phyloP scores from a whole-genome alignment of 1,140 invertebrate genomes.

The Drosophila repletoides region DNA sequence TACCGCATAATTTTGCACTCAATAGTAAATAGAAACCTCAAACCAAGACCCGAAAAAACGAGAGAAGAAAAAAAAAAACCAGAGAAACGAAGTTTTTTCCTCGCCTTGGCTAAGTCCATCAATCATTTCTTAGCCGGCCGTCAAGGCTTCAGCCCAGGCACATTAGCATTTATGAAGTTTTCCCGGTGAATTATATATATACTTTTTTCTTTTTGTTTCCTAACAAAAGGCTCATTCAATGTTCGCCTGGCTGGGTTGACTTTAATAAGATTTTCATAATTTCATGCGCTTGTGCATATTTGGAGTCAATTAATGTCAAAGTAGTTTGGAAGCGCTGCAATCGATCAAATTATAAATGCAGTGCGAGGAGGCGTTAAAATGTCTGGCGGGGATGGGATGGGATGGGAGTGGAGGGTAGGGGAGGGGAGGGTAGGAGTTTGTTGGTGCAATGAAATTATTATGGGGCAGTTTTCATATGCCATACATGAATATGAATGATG shows the following conservation, averaged over 20 bases:
- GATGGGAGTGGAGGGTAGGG: neutral
- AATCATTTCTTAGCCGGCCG: constrained; percentile 63
- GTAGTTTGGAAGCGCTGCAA: constrained; percentile 58
- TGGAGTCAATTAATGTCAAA: constrained; percentile 81
- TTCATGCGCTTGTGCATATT: constrained; percentile 80
- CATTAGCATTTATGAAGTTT: constrained; percentile 79
- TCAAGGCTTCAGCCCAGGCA: constrained; percentile 44
- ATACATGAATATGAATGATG: constrained; percentile 67
- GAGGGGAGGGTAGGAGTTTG: neutral
- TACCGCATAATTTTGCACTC: constrained; percentile 67
- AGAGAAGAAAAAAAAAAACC: constrained; percentile 8
- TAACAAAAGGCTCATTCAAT: constrained; percentile 26
- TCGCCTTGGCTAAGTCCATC: constrained; percentile 49
- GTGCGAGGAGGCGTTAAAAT: constrained; percentile 14
- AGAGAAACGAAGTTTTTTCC: constrained; percentile 39
- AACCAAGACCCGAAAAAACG: constrained; percentile 4
- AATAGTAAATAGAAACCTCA: constrained; percentile 50
- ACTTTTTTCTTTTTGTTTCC: neutral
- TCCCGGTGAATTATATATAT: constrained; percentile 39
- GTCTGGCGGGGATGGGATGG: neutral
- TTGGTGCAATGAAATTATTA: constrained; percentile 58
- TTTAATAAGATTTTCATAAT: constrained; percentile 80
- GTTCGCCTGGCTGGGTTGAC: constrained; percentile 44
- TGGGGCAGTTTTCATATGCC: constrained; percentile 56
- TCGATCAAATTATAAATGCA: constrained; percentile 75